Evolutionary conservation across 2,888 invertebrate genomes (phyloP).

Genomic region (Andricus quercusramuli): DNA sequence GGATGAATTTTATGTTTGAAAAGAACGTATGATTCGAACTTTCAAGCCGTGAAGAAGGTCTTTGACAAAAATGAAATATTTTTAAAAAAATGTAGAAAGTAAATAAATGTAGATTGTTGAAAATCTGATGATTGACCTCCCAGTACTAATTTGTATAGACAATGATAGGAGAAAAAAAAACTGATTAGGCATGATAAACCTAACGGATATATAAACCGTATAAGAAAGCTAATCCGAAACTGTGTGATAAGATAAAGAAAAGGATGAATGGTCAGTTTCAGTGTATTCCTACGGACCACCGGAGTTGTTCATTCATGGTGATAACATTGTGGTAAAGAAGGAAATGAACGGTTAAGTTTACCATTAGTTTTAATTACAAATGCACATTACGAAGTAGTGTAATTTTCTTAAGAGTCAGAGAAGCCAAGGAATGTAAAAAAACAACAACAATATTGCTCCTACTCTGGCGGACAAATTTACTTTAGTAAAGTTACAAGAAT

Average conservation of each 20-base stretch:
- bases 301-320: neutral
- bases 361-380: neutral
- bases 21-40: too few species aligned
- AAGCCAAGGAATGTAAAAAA: too few species aligned
- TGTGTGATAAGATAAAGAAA: constrained; percentile 32
- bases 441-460: too few species aligned
- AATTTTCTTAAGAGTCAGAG: neutral
- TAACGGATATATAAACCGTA: neutral
- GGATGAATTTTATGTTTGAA: too few species aligned
- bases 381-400: neutral
- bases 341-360: neutral
- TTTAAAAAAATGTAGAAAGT: neutral
- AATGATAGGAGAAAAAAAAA: neutral
- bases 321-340: neutral
- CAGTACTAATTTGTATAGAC: neutral
- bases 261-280: constrained; percentile 26
- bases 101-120: neutral
- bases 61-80: too few species aligned
- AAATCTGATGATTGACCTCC: neutral
- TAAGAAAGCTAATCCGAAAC: constrained; percentile 27
- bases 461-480: too few species aligned
- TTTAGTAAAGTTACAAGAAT: too few species aligned
- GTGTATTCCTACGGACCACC: constrained; percentile 14
- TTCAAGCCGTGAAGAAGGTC: too few species aligned
- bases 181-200: neutral